These are phyloP conservation scores for Tetrao urogallus DNA, from an alignment of 2,113 vertebrate genomes.

Conservation along the genomic window DNA sequence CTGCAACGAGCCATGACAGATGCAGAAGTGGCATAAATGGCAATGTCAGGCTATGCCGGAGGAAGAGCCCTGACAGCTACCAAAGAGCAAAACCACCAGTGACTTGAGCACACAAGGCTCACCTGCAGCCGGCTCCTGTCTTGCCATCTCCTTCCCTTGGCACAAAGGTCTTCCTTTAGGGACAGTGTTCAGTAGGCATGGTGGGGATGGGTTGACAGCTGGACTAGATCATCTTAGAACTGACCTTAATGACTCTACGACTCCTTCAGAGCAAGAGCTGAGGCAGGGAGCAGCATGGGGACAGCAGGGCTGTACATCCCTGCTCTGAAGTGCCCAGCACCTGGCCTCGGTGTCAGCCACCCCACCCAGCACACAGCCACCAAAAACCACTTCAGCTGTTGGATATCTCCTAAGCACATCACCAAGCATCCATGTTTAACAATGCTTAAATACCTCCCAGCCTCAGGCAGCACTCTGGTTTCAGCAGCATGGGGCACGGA, in stretches of 20 bases:
- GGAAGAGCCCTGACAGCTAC: not conserved
- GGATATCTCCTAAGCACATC: not conserved
- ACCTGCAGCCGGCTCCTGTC: not conserved
- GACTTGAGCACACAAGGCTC: not conserved
- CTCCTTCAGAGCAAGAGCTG: too few species aligned
- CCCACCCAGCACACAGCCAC: not conserved
- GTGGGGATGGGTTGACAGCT: too few species aligned
- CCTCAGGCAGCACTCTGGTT: not conserved
- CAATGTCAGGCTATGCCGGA: not conserved
- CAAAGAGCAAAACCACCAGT: not conserved
- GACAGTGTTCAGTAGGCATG: not conserved
- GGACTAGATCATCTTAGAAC: too few species aligned
- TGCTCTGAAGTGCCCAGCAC: too few species aligned
- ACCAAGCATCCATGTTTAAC: conserved; percentile 25
- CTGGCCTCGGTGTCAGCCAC: not conserved
- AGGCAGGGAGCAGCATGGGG: too few species aligned
- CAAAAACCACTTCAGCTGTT: not conserved
- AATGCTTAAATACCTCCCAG: conserved; percentile 46
- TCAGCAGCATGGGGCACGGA: not conserved
- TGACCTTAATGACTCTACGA: too few species aligned
- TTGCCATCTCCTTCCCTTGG: not conserved
- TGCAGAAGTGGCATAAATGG: not conserved
- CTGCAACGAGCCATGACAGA: not conserved
- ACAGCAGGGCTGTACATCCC: too few species aligned
- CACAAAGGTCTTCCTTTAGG: not conserved